phyloP scores from a whole-genome alignment of 2,797 vertebrate genomes.

The Synanceia verrucosa region DNA sequence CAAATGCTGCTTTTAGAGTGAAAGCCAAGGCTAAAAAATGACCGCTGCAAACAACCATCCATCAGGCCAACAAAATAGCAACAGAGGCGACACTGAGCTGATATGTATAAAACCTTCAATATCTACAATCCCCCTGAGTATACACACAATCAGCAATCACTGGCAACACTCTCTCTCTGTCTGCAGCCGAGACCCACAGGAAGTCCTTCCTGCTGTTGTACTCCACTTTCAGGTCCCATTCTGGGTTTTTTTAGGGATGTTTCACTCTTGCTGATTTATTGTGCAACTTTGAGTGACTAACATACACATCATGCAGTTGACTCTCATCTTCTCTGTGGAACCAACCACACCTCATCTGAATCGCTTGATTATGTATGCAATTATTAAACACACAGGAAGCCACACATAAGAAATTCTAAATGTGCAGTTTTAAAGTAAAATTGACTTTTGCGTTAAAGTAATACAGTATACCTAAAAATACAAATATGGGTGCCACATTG shows the following conservation, averaged over 20 bases:
- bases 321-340: neutral
- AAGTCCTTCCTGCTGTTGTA: conserved; percentile 7
- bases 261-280: neutral
- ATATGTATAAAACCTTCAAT: conserved; percentile 67
- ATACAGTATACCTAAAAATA: too few species aligned
- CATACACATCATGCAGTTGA: neutral
- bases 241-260: conserved; percentile 6
- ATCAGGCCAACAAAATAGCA: conserved; percentile 67
- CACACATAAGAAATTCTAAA: neutral
- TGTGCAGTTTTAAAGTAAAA: neutral
- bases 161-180: conserved; percentile 9
- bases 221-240: conserved; percentile 13
- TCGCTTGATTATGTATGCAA: neutral
- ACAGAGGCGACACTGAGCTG: conserved; percentile 48
- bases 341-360: neutral
- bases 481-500: too few species aligned
- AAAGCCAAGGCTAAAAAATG: conserved; percentile 65
- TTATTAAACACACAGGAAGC: neutral
- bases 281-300: conserved; percentile 10
- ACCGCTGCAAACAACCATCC: conserved; percentile 63
- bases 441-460: neutral
- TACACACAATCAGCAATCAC: conserved; percentile 61
- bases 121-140: conserved; percentile 57
- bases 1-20: conserved; percentile 47
- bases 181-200: conserved; percentile 28